Base-by-base conservation (phyloP, 2,113 vertebrate genomes). In the Ancistrus triradiatus region DNA sequence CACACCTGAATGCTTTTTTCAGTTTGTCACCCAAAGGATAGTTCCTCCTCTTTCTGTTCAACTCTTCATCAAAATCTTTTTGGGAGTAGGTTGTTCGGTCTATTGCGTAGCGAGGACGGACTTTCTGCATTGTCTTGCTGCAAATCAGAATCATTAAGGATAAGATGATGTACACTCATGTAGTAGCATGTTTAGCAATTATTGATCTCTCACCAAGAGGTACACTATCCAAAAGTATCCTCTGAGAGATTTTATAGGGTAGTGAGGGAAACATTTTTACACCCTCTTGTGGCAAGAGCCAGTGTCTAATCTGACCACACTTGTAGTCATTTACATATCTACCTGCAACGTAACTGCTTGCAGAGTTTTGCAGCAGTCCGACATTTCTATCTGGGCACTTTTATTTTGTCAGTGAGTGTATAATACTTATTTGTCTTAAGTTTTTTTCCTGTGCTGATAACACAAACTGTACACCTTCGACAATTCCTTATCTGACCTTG, bases 21-120 rank as follows among this genome's bases (percentile, higher is more conserved):
- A 92, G 66, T 77, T 93, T 95, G 44, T 92, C 87, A 65, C 88
- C 80, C n/a, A 91, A 0, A 0, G 93, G 92, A 53, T 94, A 93
- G 14, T 78, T 85, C 68, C 90, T 87, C 43, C 46, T 85, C 81
- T 91, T 95, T 81, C 92, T 95, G 80, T 94, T 91, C 73, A 91
- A 95, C 71, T 93, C 91, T 24, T 86, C 85, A 15, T 95, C 91
- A 0, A 95, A 92, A 74, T 91, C 84, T 56, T 87, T 78, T 71
- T 91, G 79, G 0, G 88, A 89, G 27, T 92, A 95, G 0, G 85
- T 86, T 0, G 87, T 78, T 44, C 94, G 88, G 73, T 94, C 90
- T 57, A 92, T 78, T 78, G 79, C 82, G 63, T 92, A 93, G 65
- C 89, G 90, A 59, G 90, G 91, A 59, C 79, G 82, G 69, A 77